A percentile compares a stretch with the other conserved stretches of the same genome.
Conservation (phyloP, 1,140 invertebrate species). For the Apis mellifera region DNA sequence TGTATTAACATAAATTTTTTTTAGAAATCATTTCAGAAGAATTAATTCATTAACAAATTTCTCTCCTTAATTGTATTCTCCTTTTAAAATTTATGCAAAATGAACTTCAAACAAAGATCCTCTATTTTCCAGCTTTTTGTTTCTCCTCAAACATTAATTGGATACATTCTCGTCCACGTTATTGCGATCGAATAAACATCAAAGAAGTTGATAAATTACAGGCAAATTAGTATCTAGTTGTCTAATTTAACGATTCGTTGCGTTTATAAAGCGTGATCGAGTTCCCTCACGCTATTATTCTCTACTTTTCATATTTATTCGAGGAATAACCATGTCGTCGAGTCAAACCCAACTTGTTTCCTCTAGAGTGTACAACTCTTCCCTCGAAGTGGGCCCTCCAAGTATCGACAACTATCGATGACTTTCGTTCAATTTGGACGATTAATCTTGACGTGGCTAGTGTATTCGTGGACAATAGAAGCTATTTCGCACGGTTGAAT, state of each 20-base stretch:
- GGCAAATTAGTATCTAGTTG: background rate
- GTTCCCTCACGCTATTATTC: background rate
- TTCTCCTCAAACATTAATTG: too few relatives aligned
- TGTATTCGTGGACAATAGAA: background rate
- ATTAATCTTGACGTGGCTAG: background rate
- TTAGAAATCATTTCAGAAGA: too few relatives aligned
- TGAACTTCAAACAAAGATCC: background rate
- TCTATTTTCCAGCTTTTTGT: background rate
- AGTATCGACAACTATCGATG: constrained; percentile 25
- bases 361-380: background rate
- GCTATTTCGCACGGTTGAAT: background rate
- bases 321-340: background rate
- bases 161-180: background rate
- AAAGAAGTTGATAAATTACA: background rate
- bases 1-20: too few relatives aligned
- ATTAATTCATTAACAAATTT: too few relatives aligned
- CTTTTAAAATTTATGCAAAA: too few relatives aligned
- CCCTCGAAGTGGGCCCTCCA: background rate
- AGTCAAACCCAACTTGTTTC: background rate
- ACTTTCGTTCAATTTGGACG: background rate
- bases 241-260: background rate
- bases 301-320: constrained; percentile 25
- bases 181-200: background rate
- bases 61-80: too few relatives aligned
- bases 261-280: background rate